phyloP scores from a whole-genome alignment of 1,140 invertebrate species.

The Plutomurus gul region DNA sequence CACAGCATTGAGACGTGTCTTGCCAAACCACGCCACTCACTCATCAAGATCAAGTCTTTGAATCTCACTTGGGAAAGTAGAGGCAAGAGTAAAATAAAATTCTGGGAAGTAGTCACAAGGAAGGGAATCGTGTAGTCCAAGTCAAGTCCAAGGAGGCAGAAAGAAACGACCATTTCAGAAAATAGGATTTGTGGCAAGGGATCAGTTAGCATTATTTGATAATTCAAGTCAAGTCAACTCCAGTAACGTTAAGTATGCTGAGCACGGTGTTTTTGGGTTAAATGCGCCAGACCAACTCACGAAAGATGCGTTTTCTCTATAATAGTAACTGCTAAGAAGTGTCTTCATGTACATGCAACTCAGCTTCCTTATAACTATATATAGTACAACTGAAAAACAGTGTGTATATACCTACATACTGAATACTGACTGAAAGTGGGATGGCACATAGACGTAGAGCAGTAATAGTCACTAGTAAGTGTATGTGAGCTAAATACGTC shows the following conservation, averaged over 20 bases:
- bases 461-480: too few relatives aligned
- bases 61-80: background rate
- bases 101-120: background rate
- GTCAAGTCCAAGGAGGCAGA: background rate
- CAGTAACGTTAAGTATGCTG: constrained; percentile 26
- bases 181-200: constrained; percentile 40
- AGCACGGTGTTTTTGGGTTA: constrained; percentile 28
- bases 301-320: background rate
- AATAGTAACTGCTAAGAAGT: too few relatives aligned
- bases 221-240: constrained; percentile 30
- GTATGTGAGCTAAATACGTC: background rate
- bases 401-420: too few relatives aligned
- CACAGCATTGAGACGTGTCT: too few relatives aligned
- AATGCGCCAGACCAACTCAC: background rate
- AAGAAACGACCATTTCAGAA: constrained; percentile 33
- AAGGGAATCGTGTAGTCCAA: background rate
- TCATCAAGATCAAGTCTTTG: background rate
- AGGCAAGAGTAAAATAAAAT: background rate
- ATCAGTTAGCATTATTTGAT: constrained; percentile 45
- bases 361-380: too few relatives aligned
- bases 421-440: too few relatives aligned
- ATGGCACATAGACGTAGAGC: too few relatives aligned
- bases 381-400: too few relatives aligned
- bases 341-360: too few relatives aligned
- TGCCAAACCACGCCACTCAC: too few relatives aligned